Evolutionary conservation across 92 coral and sea anemone genomes (phyloP).

Genomic region (Blastomussa wellsi): DNA sequence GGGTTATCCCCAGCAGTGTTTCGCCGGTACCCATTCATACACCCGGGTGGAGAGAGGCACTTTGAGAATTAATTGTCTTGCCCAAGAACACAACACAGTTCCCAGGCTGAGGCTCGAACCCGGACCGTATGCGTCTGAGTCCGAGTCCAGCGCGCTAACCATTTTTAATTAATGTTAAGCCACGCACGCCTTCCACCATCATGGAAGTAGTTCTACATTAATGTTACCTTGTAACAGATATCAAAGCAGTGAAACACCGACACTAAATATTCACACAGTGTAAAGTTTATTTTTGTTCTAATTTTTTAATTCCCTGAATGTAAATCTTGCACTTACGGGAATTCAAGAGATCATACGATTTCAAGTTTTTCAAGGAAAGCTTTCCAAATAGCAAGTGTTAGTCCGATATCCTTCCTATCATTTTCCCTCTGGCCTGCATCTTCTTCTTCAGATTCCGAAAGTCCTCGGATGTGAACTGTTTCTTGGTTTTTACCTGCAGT

Average conservation of each 20-base stretch:
- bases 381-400: background rate
- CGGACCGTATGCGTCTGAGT: no score
- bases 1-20: no score
- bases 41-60: no score
- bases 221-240: background rate
- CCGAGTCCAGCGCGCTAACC: no score
- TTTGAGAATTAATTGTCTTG: no score
- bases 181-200: no score
- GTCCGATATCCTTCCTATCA: conserved; percentile 63
- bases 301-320: background rate
- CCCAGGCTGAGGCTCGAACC: no score
- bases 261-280: background rate
- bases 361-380: background rate
- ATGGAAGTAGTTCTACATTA: background rate
- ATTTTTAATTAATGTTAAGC: no score
- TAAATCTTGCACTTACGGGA: background rate
- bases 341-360: background rate
- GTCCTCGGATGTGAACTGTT: conserved; percentile 89
- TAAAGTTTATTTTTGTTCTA: background rate
- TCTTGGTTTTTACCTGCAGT: conserved; percentile 67
- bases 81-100: no score
- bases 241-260: background rate
- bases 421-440: conserved; percentile 93
- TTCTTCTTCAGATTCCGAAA: conserved; percentile 91
- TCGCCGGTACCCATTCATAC: no score